Evolutionary conservation across 1,140 invertebrate genomes (phyloP).

Genomic region (Phthorimaea operculella): DNA sequence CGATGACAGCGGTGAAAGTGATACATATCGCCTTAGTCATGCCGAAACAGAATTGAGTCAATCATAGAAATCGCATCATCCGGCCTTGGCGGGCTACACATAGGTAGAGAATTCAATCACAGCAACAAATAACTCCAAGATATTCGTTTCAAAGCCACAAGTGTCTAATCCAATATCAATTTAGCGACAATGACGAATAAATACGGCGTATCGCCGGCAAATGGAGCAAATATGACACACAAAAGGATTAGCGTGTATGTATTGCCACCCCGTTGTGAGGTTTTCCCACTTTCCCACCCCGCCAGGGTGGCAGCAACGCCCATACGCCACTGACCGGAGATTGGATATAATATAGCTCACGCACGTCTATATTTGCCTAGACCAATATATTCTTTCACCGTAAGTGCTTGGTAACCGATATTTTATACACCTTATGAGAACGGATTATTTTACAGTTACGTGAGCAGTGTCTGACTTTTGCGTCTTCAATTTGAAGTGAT

Average conservation of each 20-base stretch:
- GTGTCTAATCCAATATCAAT: not conserved
- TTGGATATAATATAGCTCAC: constrained; percentile 9
- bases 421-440: too few species aligned
- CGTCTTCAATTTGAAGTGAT: too few species aligned
- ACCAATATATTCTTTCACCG: not conserved
- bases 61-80: too few species aligned
- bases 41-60: too few species aligned
- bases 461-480: too few species aligned
- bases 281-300: constrained; percentile 9
- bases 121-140: not conserved
- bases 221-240: constrained; percentile 3
- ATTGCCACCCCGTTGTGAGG: not conserved
- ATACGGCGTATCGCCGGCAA: not conserved
- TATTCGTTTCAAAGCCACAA: not conserved
- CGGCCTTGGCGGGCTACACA: too few species aligned
- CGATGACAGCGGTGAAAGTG: too few species aligned
- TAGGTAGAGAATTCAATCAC: too few species aligned
- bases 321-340: constrained; percentile 29
- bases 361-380: constrained; percentile 8
- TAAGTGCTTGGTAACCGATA: too few species aligned
- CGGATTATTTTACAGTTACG: too few species aligned
- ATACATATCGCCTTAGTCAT: too few species aligned
- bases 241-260: not conserved
- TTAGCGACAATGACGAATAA: too few species aligned
- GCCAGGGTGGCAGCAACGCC: constrained; percentile 13